A percentile compares a stretch with the other conserved stretches of the same genome.
Conservation (phyloP, 37 sponge, comb jelly and placozoan species). For the Hormiphora californensis region DNA sequence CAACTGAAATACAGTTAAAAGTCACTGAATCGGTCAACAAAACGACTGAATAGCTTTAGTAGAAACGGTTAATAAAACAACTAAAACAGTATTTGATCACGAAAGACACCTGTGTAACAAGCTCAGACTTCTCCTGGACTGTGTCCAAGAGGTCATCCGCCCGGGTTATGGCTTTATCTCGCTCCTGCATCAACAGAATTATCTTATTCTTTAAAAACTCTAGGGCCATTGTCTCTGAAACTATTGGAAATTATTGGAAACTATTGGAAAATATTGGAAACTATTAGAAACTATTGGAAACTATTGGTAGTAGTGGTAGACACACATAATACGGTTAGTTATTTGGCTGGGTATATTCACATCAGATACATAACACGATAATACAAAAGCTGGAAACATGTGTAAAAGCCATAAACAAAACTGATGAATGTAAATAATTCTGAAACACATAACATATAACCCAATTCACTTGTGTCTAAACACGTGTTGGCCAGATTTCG, state of each 20-base stretch:
- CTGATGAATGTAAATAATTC: no score
- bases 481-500: no score
- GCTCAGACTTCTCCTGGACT: background rate
- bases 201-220: conserved; percentile 39
- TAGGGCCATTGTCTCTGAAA: background rate
- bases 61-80: background rate
- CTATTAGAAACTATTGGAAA: no score
- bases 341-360: no score
- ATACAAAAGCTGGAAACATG: no score
- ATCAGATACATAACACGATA: no score
- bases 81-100: background rate
- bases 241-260: background rate
- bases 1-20: background rate
- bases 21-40: background rate
- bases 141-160: conserved; percentile 10
- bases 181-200: conserved; percentile 14
- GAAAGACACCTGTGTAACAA: conserved; percentile 32
- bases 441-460: no score
- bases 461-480: no score
- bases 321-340: no score
- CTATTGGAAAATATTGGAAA: no score
- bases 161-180: conserved; percentile 35
- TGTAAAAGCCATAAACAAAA: no score
- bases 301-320: no score
- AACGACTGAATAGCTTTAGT: background rate